Evolutionary conservation across 2,888 invertebrate genomes (phyloP).

Genomic region (Synergus itoensis): DNA sequence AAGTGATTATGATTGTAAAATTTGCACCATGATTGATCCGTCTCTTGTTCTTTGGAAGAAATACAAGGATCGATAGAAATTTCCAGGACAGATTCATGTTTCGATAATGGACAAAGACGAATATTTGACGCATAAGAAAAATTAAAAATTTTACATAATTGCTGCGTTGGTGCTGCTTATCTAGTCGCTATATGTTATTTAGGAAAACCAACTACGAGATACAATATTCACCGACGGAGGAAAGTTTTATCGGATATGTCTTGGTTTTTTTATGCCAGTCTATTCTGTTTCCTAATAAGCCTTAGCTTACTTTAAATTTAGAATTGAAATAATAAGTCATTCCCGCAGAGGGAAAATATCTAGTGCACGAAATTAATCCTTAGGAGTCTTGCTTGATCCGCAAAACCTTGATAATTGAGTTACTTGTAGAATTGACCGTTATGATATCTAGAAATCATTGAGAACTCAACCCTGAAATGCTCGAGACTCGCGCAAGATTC

Average conservation of each 20-base stretch:
- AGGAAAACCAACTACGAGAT: slow-evolving; percentile 1
- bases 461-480: neutral
- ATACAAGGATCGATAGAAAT: neutral
- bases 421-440: slow-evolving; percentile 30
- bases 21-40: neutral
- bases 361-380: neutral
- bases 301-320: slow-evolving; percentile 11
- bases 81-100: neutral
- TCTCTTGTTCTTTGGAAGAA: slow-evolving; percentile 17
- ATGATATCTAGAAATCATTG: neutral
- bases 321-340: neutral
- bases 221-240: slow-evolving; percentile 5
- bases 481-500: neutral
- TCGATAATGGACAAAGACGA: neutral
- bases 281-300: slow-evolving; percentile 24
- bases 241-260: slow-evolving; percentile 30
- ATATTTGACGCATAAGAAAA: neutral
- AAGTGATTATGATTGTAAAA: neutral
- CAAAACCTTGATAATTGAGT: slow-evolving; percentile 26
- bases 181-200: slow-evolving; percentile 15
- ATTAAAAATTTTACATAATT: neutral
- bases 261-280: slow-evolving; percentile 32
- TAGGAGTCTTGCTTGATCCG: neutral
- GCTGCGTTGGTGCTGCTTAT: slow-evolving; percentile 23
- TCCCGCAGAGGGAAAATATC: neutral